Evolutionary conservation across 2,113 vertebrate genomes (phyloP).

Genomic region (Garra rufa): DNA sequence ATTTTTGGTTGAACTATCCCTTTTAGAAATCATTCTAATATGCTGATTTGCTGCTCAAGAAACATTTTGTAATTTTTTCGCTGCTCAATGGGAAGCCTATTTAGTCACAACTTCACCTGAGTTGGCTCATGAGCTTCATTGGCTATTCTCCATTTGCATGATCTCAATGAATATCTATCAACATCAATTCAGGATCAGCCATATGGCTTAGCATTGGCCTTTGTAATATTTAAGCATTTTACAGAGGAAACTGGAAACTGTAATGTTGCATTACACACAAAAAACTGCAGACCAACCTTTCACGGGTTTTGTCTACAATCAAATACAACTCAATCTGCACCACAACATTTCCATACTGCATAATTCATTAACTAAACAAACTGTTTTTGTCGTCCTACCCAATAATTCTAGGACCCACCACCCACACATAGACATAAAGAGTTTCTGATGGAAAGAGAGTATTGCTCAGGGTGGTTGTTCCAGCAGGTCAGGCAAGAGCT

Average conservation of each 20-base stretch:
- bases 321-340: background rate
- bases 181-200: background rate
- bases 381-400: background rate
- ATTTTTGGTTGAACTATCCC: too few species aligned
- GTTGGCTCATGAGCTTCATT: background rate
- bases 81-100: background rate
- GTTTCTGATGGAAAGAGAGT: background rate
- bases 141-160: background rate
- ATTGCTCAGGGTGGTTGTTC: background rate
- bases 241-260: background rate
- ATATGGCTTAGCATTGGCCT: background rate
- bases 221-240: background rate
- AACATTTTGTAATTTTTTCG: too few species aligned
- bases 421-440: background rate
- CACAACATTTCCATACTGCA: background rate
- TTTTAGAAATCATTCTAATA: background rate
- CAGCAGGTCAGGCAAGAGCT: background rate
- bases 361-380: constrained; percentile 14
- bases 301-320: background rate
- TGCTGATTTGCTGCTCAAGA: background rate
- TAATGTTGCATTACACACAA: background rate
- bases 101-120: background rate
- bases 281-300: background rate
- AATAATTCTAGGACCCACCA: background rate
- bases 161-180: background rate